Evolutionary conservation across 2,797 vertebrate genomes (phyloP).

Genomic region (Coccyzus lansbergi): DNA sequence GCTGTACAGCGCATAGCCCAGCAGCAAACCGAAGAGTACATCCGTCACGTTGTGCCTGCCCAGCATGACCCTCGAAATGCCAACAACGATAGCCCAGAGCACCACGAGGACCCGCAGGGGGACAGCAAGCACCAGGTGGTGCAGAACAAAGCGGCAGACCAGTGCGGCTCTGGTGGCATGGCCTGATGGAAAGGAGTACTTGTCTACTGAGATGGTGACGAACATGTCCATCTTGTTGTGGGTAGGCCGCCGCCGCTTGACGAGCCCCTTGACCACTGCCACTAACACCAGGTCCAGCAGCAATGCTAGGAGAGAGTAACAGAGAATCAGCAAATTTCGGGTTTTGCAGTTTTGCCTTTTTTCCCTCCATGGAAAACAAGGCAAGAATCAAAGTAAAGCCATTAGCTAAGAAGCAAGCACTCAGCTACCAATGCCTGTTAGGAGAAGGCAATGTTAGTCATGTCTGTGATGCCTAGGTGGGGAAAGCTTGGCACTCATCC

Average conservation of each 20-base stretch:
- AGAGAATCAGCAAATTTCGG: neutral
- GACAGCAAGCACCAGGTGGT: constrained; percentile 91
- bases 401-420: neutral
- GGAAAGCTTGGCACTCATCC: neutral
- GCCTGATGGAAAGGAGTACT: constrained; percentile 96
- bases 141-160: constrained; percentile 90
- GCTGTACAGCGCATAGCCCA: constrained; percentile 93
- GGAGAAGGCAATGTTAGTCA: neutral
- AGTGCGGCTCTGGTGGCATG: constrained; percentile 93
- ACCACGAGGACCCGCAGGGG: constrained; percentile 90
- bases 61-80: constrained; percentile 92
- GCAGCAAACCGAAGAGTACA: constrained; percentile 90
- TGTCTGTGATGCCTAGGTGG: neutral
- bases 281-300: constrained; percentile 92
- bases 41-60: constrained; percentile 97
- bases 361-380: neutral
- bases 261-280: constrained; percentile 86
- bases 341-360: too few species aligned
- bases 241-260: constrained; percentile 89
- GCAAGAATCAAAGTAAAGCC: neutral
- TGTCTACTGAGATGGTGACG: constrained; percentile 93
- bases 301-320: constrained; percentile 78
- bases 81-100: constrained; percentile 89
- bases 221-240: constrained; percentile 99
- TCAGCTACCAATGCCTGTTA: neutral